Evolutionary conservation across 2,797 vertebrate genomes (phyloP).

Genomic region (Eulemur coronatus): DNA sequence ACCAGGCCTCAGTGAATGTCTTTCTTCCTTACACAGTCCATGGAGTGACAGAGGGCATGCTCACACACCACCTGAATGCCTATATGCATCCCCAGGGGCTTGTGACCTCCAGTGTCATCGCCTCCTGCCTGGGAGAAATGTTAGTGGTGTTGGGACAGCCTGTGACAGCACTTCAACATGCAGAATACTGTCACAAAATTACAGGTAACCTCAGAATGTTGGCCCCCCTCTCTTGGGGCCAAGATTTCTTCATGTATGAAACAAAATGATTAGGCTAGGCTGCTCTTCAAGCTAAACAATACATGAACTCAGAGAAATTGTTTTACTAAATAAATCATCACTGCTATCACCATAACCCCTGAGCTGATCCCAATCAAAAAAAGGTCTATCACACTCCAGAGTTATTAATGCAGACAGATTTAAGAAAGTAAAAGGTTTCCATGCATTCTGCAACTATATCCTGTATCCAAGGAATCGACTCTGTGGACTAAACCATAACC

Average conservation of each 20-base stretch:
- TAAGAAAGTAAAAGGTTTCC: neutral
- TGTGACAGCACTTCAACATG: neutral
- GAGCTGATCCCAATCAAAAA: neutral
- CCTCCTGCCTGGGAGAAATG: neutral
- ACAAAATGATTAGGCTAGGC: neutral
- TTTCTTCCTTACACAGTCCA: neutral
- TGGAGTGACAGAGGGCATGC: neutral
- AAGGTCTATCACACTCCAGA: neutral
- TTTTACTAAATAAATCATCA: constrained; percentile 1
- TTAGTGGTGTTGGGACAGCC: neutral
- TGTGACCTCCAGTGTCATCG: neutral
- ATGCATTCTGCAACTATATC: neutral
- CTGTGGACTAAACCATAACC: neutral
- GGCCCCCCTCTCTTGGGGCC: neutral
- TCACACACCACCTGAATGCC: neutral
- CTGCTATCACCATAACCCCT: neutral
- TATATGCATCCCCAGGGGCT: neutral
- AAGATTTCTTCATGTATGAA: neutral
- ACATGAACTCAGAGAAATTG: neutral
- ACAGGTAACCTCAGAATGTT: neutral
- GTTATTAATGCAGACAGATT: neutral
- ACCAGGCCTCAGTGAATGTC: neutral
- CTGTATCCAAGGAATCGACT: neutral
- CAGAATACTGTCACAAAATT: neutral
- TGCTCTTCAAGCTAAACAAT: neutral